A percentile compares a stretch with the other conserved stretches of the same genome.
phyloP scores from a whole-genome alignment of 2,797 vertebrate species.

The Pipistrellus pipistrellus region DNA sequence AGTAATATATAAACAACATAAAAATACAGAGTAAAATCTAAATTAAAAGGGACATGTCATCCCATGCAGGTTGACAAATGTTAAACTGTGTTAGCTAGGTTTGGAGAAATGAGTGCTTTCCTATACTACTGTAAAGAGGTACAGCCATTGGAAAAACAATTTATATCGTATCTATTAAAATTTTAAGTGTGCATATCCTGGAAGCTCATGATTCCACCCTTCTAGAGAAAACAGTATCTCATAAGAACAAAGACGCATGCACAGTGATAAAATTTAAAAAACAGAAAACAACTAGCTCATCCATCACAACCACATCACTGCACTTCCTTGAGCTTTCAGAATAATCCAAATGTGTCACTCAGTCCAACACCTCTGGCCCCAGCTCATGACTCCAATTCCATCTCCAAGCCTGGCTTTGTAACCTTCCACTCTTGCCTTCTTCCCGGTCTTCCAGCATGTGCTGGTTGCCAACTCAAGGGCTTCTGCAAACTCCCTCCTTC shows the following conservation, averaged over 20 bases:
- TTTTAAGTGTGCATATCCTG: not conserved
- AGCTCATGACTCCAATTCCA: not conserved
- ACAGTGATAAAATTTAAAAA: not conserved
- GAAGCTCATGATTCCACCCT: not conserved
- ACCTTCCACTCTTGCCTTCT: not conserved
- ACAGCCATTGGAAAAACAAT: not conserved
- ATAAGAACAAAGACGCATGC: not conserved
- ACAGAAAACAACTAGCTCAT: not conserved
- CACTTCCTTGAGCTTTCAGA: not conserved
- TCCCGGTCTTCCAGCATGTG: not conserved
- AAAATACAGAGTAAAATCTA: not conserved
- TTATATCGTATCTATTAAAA: not conserved
- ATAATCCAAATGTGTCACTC: not conserved
- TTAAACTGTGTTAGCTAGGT: not conserved
- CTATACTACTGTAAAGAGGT: not conserved
- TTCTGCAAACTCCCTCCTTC: not conserved
- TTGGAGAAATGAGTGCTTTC: slow-evolving; percentile 14
- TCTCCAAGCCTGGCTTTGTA: not conserved
- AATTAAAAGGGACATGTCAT: not conserved
- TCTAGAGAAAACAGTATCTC: slow-evolving; percentile 7
- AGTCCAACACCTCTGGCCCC: not conserved
- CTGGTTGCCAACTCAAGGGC: not conserved
- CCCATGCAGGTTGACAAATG: not conserved
- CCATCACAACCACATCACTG: not conserved
- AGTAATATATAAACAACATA: slow-evolving; percentile 14